These are phyloP conservation scores for Holothuria scabra DNA, from an alignment of 53 echinoderm and acorn worm genomes.

Conservation along the genomic window DNA sequence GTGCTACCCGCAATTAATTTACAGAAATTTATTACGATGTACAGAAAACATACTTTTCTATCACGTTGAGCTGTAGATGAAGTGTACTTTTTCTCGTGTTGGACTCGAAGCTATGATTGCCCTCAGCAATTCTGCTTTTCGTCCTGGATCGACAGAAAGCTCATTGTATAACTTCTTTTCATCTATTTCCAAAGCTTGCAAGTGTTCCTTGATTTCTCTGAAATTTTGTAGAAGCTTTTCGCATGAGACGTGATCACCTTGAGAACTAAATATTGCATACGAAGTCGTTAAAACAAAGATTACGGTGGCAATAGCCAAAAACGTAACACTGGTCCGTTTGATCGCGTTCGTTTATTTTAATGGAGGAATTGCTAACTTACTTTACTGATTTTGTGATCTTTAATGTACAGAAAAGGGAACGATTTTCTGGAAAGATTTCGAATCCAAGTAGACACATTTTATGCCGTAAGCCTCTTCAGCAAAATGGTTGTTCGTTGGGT, in stretches of 20 bases:
- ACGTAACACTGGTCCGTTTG: constrained; percentile 28
- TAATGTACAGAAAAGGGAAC: neutral
- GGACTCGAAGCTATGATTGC: constrained; percentile 18
- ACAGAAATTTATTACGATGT: no score
- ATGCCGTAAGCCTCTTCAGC: constrained; percentile 56
- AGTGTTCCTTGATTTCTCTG: neutral
- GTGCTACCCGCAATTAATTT: no score
- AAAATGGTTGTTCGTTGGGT: constrained; percentile 55
- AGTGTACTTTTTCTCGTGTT: no score
- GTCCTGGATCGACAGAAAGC: neutral
- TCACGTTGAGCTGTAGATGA: no score
- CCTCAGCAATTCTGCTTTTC: constrained; percentile 19
- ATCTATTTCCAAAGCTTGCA: neutral
- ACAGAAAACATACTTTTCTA: no score
- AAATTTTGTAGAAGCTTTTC: constrained; percentile 22
- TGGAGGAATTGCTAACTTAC: no score
- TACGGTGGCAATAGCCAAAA: constrained; percentile 33
- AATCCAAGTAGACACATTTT: constrained; percentile 49
- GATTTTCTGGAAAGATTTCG: constrained; percentile 34
- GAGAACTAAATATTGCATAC: constrained; percentile 19
- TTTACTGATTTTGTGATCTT: no score
- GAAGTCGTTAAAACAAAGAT: constrained; percentile 29
- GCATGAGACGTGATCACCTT: constrained; percentile 29
- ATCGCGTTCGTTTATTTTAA: no score
- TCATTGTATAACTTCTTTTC: neutral